phyloP scores from a whole-genome alignment of 2,888 invertebrate genomes.

The Parapristionchus giblindavisi region DNA sequence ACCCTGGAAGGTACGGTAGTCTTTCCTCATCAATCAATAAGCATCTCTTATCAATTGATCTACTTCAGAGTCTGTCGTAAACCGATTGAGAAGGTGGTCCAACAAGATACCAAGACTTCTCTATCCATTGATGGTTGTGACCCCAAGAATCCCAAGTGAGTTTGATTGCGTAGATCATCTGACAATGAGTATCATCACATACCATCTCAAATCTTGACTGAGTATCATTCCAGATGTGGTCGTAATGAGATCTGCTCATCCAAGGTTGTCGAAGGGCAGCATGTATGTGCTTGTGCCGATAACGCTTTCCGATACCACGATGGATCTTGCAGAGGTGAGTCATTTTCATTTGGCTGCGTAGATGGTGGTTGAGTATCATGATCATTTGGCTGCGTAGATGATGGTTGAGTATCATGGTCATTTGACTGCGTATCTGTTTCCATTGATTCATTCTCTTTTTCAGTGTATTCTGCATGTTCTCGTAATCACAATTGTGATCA shows the following conservation, averaged over 20 bases:
- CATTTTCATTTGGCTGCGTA: not conserved
- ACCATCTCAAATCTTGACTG: not conserved
- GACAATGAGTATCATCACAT: not conserved
- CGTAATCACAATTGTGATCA: slow-evolving; percentile 57
- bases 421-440: not conserved
- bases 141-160: slow-evolving; percentile 41
- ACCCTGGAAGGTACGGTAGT: slow-evolving; percentile 65
- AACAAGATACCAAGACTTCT: slow-evolving; percentile 41
- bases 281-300: slow-evolving; percentile 63
- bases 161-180: not conserved
- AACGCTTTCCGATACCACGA: slow-evolving; percentile 65
- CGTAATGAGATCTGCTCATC: slow-evolving; percentile 63
- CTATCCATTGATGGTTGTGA: slow-evolving; percentile 59
- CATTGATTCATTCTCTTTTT: not conserved
- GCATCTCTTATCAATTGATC: not conserved
- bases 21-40: not conserved
- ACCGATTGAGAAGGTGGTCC: slow-evolving; percentile 48
- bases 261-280: slow-evolving; percentile 48
- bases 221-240: slow-evolving; percentile 47
- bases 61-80: slow-evolving; percentile 50
- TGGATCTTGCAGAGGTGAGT: slow-evolving; percentile 61
- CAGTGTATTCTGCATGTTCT: slow-evolving; percentile 63
- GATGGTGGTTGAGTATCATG: not conserved
- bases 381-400: not conserved
- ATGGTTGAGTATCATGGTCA: not conserved